Conservation (phyloP, 2,797 vertebrate genomes). For the Pangasius krempfi region DNA sequence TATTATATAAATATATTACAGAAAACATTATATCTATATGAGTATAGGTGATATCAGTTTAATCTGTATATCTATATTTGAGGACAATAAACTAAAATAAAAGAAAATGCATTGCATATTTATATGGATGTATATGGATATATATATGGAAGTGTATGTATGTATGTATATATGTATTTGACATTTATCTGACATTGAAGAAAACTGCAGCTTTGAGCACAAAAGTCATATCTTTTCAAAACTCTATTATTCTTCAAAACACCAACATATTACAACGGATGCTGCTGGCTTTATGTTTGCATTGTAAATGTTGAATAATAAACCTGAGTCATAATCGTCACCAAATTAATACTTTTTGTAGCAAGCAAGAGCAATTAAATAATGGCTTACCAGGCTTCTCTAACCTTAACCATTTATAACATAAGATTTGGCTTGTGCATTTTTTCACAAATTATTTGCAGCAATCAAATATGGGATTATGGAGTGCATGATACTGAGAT, state of each 20-base stretch:
- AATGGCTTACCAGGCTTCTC: neutral
- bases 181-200: neutral
- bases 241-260: neutral
- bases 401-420: neutral
- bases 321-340: neutral
- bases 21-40: neutral
- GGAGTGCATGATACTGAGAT: no score
- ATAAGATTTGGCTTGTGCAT: no score
- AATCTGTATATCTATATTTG: neutral
- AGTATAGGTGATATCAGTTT: neutral
- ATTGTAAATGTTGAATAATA: neutral
- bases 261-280: neutral
- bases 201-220: neutral
- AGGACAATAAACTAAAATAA: no score
- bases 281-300: neutral
- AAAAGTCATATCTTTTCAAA: neutral
- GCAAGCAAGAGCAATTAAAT: neutral
- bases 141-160: neutral
- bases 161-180: neutral
- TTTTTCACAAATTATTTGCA: neutral
- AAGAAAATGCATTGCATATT: neutral
- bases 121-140: neutral
- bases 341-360: neutral
- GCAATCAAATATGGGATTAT: neutral
- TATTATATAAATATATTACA: neutral